Evolutionary conservation across 2,797 vertebrate species (phyloP).

Genomic region (Sardinella longiceps): DNA sequence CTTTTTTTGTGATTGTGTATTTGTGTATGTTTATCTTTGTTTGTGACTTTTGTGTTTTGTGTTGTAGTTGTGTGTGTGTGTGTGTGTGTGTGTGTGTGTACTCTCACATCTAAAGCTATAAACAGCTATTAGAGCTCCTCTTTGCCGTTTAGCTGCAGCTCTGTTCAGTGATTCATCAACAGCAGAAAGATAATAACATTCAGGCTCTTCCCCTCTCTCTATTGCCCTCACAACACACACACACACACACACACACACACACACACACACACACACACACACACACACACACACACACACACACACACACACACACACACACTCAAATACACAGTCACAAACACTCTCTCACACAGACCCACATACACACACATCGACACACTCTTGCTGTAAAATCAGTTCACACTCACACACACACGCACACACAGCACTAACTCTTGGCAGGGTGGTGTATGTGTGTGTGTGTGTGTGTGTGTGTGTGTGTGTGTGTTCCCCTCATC

Average conservation of each 20-base stretch:
- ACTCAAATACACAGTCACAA: not conserved
- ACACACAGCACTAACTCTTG: not conserved
- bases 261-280: not conserved
- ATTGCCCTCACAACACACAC: not conserved
- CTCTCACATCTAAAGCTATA: not conserved
- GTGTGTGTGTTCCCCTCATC: not conserved
- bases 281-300: not conserved
- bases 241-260: conserved; percentile 4
- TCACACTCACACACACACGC: not conserved
- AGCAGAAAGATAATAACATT: not conserved
- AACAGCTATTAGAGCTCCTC: not conserved
- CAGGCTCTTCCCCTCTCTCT: not conserved
- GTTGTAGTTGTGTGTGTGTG: not conserved
- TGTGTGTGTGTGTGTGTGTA: not conserved
- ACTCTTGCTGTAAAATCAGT: too few relatives aligned
- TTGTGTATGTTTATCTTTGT: not conserved
- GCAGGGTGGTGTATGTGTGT: not conserved
- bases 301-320: not conserved
- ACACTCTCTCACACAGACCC: not conserved
- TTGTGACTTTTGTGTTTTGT: too few relatives aligned
- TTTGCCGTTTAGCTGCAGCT: not conserved
- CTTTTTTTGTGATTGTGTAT: too few relatives aligned
- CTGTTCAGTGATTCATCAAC: not conserved
- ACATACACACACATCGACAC: not conserved
- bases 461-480: not conserved